Base-by-base conservation (phyloP, 2,888 invertebrate species). In the Mesorhabditis sp. region DNA sequence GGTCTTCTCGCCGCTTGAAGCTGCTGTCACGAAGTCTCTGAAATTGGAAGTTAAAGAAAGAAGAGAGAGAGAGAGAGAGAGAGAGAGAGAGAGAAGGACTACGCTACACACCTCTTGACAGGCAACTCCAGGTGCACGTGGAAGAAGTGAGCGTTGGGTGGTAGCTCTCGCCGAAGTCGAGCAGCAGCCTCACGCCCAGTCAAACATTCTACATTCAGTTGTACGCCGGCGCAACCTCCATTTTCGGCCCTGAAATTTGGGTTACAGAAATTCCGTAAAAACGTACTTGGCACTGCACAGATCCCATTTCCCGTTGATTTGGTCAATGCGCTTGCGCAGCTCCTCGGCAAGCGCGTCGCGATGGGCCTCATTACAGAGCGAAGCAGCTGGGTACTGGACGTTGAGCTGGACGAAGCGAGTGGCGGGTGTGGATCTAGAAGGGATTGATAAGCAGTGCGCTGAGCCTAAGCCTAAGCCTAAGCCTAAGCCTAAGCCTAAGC, bases 311-410 rank as follows among this genome's bases (percentile, higher is more conserved):
- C 93, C 90, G 87, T 96, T 95, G 68, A 95, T 89, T 66, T 93
- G 91, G 83, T 94, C 93, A 68, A 96, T 92, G 6, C 94, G 93
- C 80, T 91, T 91, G 78, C 92, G 90, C 1, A 95, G 93, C 87
- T 92, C 92, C 84, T 94, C 93, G 7, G 73, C 62, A 42, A 78
- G 71, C 3, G 80, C 81, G 61, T 76, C 75, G 62, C 79, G 81
- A 1, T 95, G 95, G 43, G 95, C 95, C 87, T 93, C 93, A 83
- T 95, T 95, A 86, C 95, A 96, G 5, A 95, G 90, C 3, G 95
- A 94, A n/a, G 94, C 93, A 71, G 93, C 93, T 74, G 95, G 94
- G 92, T 95, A 95, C 80, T 93, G 89, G 92, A 96, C 93, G 72
- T 91, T 91, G 74, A 96, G 91, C 86, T 92, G 92, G 89, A 95